Percentiles rank a stretch among this genome's conserved stretches.
phyloP scores from a whole-genome alignment of 1,140 invertebrate genomes.

The Physella acuta region DNA sequence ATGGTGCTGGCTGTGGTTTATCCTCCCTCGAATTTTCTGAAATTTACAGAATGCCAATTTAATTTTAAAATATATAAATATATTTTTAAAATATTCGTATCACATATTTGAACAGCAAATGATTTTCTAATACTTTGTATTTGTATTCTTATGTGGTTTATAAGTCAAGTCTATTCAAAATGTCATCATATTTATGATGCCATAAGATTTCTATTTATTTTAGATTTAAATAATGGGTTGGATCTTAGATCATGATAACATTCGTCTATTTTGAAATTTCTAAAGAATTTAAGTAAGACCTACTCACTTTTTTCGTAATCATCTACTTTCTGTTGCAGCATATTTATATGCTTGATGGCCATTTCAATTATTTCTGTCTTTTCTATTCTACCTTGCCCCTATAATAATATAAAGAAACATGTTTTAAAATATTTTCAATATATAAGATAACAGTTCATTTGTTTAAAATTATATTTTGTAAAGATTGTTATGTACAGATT shows the following conservation, averaged over 20 bases:
- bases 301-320: slow-evolving; percentile 20
- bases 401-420: slow-evolving; percentile 24
- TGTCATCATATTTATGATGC: no score
- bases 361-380: slow-evolving; percentile 99
- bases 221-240: no score
- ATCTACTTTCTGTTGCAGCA: slow-evolving; percentile 36
- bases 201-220: no score
- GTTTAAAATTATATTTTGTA: no score
- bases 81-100: neutral
- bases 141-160: neutral
- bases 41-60: neutral
- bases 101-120: neutral
- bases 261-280: no score
- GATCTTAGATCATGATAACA: no score
- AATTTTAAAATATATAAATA: neutral
- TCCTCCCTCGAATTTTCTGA: slow-evolving; percentile 9
- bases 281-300: no score
- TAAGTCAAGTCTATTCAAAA: no score
- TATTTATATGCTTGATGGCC: slow-evolving; percentile 80
- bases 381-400: slow-evolving; percentile 87
- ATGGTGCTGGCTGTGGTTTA: neutral
- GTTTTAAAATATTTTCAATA: neutral
- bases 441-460: no score
- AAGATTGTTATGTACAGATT: no score
- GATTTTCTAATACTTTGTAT: neutral